phyloP scores from a whole-genome alignment of 2,888 invertebrate species.

The Ariolimax columbianus region DNA sequence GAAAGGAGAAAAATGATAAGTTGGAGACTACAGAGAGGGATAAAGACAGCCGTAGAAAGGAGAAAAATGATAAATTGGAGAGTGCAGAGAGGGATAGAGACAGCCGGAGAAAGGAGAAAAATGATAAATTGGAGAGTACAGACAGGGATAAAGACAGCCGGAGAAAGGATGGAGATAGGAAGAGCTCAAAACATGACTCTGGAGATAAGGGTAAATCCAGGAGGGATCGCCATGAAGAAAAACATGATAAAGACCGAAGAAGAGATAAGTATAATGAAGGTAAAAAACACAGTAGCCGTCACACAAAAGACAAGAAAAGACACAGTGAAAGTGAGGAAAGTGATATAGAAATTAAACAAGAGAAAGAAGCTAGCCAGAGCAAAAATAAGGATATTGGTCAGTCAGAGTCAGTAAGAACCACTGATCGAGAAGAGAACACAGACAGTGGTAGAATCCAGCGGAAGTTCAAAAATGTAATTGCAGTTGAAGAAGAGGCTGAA shows the following conservation, averaged over 20 bases:
- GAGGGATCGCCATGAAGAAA: conserved; percentile 7
- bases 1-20: neutral
- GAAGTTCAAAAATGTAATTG: neutral
- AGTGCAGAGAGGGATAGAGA: conserved; percentile 30
- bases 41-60: conserved; percentile 34
- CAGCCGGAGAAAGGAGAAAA: conserved; percentile 41
- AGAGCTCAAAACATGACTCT: conserved; percentile 3
- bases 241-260: conserved; percentile 27
- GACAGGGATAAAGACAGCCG: conserved; percentile 47
- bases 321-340: conserved; percentile 38
- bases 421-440: no score
- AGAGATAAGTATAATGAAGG: neutral
- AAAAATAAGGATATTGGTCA: conserved; percentile 1
- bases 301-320: conserved; percentile 6
- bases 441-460: neutral
- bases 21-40: neutral
- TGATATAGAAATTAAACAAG: conserved; percentile 28
- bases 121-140: conserved; percentile 11
- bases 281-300: conserved; percentile 21
- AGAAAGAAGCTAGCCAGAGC: neutral
- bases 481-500: conserved; percentile 12
- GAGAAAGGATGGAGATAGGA: conserved; percentile 24
- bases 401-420: neutral
- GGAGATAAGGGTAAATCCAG: conserved; percentile 43
- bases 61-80: conserved; percentile 27